Evolutionary conservation across 1,140 invertebrate genomes (phyloP), one percentile per base, ranked within the genome.

Genomic region (Drosophila setifemur): DNA sequence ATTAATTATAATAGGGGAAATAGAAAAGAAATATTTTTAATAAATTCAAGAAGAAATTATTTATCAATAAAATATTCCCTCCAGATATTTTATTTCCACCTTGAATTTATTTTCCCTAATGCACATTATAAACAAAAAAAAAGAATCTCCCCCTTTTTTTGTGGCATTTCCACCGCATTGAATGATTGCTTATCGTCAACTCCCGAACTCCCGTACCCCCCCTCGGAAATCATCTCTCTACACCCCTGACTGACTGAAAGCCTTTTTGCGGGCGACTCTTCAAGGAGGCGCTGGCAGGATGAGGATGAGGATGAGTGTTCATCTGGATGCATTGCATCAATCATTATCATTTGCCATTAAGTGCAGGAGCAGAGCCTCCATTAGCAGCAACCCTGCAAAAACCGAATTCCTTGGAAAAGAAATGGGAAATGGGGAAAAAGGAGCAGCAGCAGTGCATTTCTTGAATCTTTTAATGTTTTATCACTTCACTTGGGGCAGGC

Each of bases 321-420:
- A n/a, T 26, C 25, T 53, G 48, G 26, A 50, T 78, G 70, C 69
- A 73, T 55, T 67, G 73, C 78, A 81, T 85, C 79, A 85, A 86
- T 85, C 81, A 81, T 75, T 81, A 85, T 85, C 75, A 85, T 85
- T 85, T 76, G 81, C 81, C 79, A 85, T 85, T 85, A 86, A 85
- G 67, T 76, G 79, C 79, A 50, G 53, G 40, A 54, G 25, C 18
- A 31, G 44, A 67, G 55, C 55, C 57, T 77, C 77, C 78, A 71
- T 85, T 74, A 85, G 81, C 79, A 85, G 81, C 79, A 83, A 86
- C 79, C 79, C 79, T 53, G 55, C 33, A 16, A 49, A 39, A 21
- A 40, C 4, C 14, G 11, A 7, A 28, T n/a, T n/a, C n/a, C n/a
- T n/a, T n/a, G 4, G n/a, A 26, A 29, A 2, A 2, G 12, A n/a